phyloP scores from a whole-genome alignment of 1,140 invertebrate species.

The Caerostris extrusa region DNA sequence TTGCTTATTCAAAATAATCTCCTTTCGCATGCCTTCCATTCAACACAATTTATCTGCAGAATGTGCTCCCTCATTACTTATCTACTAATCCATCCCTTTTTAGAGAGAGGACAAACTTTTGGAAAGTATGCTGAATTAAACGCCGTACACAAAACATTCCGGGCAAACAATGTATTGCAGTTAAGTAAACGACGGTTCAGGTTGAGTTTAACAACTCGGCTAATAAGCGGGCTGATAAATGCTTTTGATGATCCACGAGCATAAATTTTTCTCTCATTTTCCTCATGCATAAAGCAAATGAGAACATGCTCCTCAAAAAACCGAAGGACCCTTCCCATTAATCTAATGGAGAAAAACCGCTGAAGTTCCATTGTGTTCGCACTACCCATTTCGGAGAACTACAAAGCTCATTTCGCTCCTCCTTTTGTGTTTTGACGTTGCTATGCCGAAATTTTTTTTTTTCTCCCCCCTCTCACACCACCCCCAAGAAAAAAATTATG shows the following conservation, averaged over 20 bases:
- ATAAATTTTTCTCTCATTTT: background rate
- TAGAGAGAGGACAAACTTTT: background rate
- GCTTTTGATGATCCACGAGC: slow-evolving; percentile 1
- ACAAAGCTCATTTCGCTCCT: slow-evolving; percentile 63
- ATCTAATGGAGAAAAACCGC: slow-evolving; percentile 63
- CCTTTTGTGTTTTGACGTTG: slow-evolving; percentile 65
- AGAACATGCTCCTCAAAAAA: slow-evolving; percentile 2
- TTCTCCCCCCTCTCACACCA: background rate
- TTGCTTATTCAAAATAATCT: too few relatives aligned
- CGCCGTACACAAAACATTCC: background rate
- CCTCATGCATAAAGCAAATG: background rate
- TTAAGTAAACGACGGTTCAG: background rate
- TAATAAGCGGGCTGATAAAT: slow-evolving; percentile 34
- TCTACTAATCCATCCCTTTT: background rate
- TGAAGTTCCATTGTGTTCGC: slow-evolving; percentile 48
- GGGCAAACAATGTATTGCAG: background rate
- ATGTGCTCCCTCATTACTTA: background rate
- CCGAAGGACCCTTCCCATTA: slow-evolving; percentile 34
- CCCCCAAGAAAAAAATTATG: background rate
- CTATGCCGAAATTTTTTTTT: background rate
- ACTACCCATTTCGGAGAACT: slow-evolving; percentile 43
- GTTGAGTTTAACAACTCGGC: background rate
- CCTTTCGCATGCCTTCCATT: too few relatives aligned
- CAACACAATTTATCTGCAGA: too few relatives aligned
- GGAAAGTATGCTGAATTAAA: background rate